Evolutionary conservation across 2,113 vertebrate genomes (phyloP).

Genomic region (Zeus faber): DNA sequence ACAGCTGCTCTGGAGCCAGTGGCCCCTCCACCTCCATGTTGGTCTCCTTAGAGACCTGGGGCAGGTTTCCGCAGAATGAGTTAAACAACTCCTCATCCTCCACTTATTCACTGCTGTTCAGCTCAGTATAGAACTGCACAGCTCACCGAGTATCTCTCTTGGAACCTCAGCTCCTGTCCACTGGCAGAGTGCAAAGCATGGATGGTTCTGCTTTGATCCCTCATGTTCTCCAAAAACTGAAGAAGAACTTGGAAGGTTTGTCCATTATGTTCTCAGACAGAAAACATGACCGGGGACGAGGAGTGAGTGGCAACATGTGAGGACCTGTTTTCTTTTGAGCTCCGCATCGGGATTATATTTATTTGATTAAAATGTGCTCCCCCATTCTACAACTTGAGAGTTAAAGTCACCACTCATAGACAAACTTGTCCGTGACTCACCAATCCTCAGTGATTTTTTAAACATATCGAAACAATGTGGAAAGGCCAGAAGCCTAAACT

Average conservation of each 20-base stretch:
- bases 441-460: too few species aligned
- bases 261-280: conserved; percentile 5
- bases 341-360: too few species aligned
- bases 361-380: too few species aligned
- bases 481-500: too few species aligned
- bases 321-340: too few species aligned
- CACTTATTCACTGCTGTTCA: not conserved
- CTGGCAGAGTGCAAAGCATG: not conserved
- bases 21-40: not conserved
- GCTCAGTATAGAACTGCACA: not conserved
- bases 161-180: not conserved
- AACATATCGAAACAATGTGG: too few species aligned
- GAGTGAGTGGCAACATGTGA: too few species aligned
- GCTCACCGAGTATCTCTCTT: not conserved
- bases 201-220: not conserved
- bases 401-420: too few species aligned
- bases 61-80: not conserved
- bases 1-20: not conserved
- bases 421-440: too few species aligned
- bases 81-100: not conserved
- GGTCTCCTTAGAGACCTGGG: not conserved
- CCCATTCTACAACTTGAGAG: too few species aligned
- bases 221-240: conserved; percentile 11
- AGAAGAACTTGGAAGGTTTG: conserved; percentile 1
- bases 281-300: conserved; percentile 14